Percentiles rank a stretch among this genome's conserved stretches.
Conservation (phyloP, 2,888 invertebrate genomes). For the Hipparchia sbordonii region DNA sequence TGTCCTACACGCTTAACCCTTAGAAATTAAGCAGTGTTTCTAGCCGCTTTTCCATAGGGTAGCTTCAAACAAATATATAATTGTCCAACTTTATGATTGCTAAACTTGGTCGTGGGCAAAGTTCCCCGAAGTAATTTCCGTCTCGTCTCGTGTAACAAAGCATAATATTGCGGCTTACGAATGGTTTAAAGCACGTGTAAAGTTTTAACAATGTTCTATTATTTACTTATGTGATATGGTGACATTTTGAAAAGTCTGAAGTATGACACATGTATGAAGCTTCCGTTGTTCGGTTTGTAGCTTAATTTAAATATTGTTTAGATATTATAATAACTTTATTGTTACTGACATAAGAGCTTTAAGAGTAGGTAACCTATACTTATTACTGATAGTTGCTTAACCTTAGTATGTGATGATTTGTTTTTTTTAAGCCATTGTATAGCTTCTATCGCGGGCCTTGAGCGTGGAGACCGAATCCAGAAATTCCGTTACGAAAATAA, state of each 20-base stretch:
- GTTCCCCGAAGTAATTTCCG: conserved; percentile 61
- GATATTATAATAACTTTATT: neutral
- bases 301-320: neutral
- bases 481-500: too few relatives aligned
- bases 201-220: conserved; percentile 31
- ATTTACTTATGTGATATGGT: conserved; percentile 25
- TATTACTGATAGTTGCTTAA: too few relatives aligned
- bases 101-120: conserved; percentile 44
- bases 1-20: too few relatives aligned
- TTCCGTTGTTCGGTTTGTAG: neutral
- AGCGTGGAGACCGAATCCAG: too few relatives aligned
- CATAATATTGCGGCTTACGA: conserved; percentile 45
- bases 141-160: conserved; percentile 53
- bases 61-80: neutral
- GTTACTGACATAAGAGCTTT: neutral
- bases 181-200: conserved; percentile 31
- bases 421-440: too few relatives aligned
- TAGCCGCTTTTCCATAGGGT: neutral
- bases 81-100: conserved; percentile 12
- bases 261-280: conserved; percentile 1
- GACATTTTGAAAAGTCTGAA: conserved; percentile 13
- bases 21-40: neutral
- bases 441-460: too few relatives aligned
- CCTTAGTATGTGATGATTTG: too few relatives aligned
- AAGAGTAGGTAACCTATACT: too few relatives aligned